A percentile compares a stretch with the other conserved stretches of the same genome.
Conservation (phyloP, 1,140 invertebrate genomes). For the Calephelis virginiensis region DNA sequence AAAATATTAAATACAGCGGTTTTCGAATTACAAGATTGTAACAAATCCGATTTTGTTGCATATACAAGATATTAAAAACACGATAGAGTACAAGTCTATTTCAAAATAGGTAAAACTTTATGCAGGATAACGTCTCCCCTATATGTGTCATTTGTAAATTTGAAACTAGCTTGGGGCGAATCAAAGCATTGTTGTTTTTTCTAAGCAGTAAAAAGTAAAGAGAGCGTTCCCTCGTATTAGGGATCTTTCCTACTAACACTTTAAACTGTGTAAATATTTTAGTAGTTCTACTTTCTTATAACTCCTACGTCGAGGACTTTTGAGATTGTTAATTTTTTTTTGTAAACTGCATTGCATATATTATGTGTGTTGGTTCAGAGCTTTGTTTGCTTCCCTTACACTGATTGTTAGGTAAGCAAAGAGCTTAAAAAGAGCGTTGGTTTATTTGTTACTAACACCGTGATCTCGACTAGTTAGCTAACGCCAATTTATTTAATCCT, state of each 20-base stretch:
- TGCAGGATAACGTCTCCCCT: not conserved
- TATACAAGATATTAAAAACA: not conserved
- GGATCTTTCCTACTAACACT: not conserved
- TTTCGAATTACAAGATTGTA: not conserved
- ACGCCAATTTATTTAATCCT: no score
- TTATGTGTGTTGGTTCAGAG: no score
- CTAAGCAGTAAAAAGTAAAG: not conserved
- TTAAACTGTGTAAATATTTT: constrained; percentile 1
- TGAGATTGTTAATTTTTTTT: no score
- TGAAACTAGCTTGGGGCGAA: constrained; percentile 7
- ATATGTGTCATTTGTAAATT: not conserved
- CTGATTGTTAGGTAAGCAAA: no score
- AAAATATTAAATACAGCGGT: not conserved
- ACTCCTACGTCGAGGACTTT: no score
- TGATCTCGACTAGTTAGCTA: no score
- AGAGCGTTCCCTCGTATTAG: not conserved
- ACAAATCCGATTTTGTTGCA: not conserved
- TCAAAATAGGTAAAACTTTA: not conserved
- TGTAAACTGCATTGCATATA: no score
- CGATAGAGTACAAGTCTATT: not conserved
- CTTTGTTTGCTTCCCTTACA: no score
- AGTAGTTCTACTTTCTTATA: not conserved
- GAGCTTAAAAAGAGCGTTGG: no score
- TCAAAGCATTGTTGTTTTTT: constrained; percentile 6
- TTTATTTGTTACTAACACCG: no score